These are phyloP conservation scores for Pyralis farinalis DNA, from an alignment of 2,888 invertebrate genomes.

Conservation along the genomic window DNA sequence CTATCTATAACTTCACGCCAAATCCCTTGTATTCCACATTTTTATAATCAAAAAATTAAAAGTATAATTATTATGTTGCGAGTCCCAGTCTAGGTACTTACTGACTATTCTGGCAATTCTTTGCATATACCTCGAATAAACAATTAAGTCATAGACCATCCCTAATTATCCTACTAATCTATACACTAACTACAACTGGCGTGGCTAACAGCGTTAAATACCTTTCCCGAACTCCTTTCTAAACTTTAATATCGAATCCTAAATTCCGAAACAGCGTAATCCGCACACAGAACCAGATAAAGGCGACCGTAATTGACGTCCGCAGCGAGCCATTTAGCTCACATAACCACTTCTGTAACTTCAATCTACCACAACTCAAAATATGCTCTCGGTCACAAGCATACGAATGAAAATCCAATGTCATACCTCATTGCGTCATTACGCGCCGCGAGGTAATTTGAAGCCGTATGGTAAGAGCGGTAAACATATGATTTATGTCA, in stretches of 20 bases:
- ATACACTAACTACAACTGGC: too few relatives aligned
- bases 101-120: too few relatives aligned
- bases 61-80: too few relatives aligned
- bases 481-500: conserved; percentile 73
- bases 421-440: conserved; percentile 56
- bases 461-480: conserved; percentile 68
- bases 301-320: conserved; percentile 67
- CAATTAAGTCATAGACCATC: too few relatives aligned
- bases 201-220: too few relatives aligned
- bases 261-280: conserved; percentile 25
- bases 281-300: conserved; percentile 46
- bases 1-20: too few relatives aligned
- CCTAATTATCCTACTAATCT: too few relatives aligned
- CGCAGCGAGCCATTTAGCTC: conserved; percentile 58
- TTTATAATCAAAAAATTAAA: too few relatives aligned
- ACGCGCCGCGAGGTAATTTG: conserved; percentile 62
- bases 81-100: too few relatives aligned
- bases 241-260: neutral
- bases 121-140: too few relatives aligned
- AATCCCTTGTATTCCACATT: too few relatives aligned
- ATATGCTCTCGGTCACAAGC: conserved; percentile 15
- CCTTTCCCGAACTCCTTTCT: neutral
- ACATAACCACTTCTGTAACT: conserved; percentile 51
- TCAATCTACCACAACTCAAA: conserved; percentile 21
- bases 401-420: conserved; percentile 32